Evolutionary conservation across 2,113 vertebrate genomes (phyloP).

Genomic region (Phyllopteryx taeniolatus): DNA sequence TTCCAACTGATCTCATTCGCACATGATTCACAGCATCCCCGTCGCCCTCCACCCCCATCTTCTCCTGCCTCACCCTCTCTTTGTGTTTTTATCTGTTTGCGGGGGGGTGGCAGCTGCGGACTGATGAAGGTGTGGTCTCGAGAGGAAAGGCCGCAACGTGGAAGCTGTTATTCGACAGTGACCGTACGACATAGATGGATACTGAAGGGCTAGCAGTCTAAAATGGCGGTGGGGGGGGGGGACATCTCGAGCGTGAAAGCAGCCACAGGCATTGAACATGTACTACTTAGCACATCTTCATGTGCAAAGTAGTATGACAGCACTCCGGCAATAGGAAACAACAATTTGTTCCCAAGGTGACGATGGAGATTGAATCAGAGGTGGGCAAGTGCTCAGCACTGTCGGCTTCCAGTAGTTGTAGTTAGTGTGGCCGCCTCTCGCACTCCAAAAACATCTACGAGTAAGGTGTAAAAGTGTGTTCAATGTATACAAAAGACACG

Average conservation of each 20-base stretch:
- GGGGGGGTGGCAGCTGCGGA: conserved; percentile 43
- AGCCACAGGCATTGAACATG: not conserved
- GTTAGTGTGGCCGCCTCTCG: no score
- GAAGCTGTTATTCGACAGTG: conserved; percentile 59
- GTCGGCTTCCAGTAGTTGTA: no score
- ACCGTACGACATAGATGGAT: conserved; percentile 60
- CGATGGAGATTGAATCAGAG: not conserved
- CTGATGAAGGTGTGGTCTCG: conserved; percentile 49
- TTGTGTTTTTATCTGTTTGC: conserved; percentile 36
- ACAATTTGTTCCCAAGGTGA: not conserved
- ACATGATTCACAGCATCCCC: conserved; percentile 1
- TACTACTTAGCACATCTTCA: not conserved
- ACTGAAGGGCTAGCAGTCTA: conserved; percentile 45
- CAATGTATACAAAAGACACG: no score
- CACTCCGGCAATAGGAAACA: no score
- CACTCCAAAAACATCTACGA: no score
- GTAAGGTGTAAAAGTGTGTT: no score
- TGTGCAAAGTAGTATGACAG: no score
- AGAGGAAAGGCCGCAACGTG: conserved; percentile 44
- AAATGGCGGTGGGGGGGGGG: conserved; percentile 23
- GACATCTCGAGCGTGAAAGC: not conserved
- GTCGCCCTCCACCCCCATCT: conserved; percentile 44
- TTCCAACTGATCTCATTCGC: conserved; percentile 67
- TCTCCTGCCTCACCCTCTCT: conserved; percentile 47
- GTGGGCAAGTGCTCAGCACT: no score